phyloP scores from a whole-genome alignment of 2,888 invertebrate genomes.

The Dendrolimus pini region DNA sequence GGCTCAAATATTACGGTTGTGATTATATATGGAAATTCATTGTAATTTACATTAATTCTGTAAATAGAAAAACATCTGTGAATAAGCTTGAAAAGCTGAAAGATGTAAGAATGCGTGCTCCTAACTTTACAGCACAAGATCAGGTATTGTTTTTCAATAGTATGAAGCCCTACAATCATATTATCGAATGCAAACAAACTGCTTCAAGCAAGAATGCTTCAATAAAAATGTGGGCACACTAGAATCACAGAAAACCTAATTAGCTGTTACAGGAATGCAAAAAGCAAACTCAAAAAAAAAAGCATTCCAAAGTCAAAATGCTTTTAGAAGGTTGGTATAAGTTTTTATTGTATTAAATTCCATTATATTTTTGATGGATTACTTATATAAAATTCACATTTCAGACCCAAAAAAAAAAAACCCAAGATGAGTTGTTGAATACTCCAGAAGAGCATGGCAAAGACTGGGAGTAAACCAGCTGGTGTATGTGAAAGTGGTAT shows the following conservation, averaged over 20 bases:
- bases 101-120: too few species aligned
- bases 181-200: constrained; percentile 1
- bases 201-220: too few species aligned
- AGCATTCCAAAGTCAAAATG: not conserved
- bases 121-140: too few species aligned
- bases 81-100: too few species aligned
- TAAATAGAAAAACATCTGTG: too few species aligned
- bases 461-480: not conserved
- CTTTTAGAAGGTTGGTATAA: not conserved
- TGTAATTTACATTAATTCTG: too few species aligned
- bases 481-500: not conserved
- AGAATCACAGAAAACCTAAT: not conserved
- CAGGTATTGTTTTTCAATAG: not conserved
- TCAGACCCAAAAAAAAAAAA: not conserved
- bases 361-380: not conserved
- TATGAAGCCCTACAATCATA: constrained; percentile 1
- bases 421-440: not conserved
- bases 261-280: not conserved
- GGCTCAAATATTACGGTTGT: too few species aligned
- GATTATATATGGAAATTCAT: too few species aligned
- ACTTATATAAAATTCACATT: not conserved
- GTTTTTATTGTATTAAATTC: not conserved
- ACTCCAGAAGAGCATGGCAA: not conserved
- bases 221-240: not conserved
- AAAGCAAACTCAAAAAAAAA: not conserved